Evolutionary conservation across 64 coral and sea anemone species (phyloP).

Genomic region (Actinia tenebrosa): DNA sequence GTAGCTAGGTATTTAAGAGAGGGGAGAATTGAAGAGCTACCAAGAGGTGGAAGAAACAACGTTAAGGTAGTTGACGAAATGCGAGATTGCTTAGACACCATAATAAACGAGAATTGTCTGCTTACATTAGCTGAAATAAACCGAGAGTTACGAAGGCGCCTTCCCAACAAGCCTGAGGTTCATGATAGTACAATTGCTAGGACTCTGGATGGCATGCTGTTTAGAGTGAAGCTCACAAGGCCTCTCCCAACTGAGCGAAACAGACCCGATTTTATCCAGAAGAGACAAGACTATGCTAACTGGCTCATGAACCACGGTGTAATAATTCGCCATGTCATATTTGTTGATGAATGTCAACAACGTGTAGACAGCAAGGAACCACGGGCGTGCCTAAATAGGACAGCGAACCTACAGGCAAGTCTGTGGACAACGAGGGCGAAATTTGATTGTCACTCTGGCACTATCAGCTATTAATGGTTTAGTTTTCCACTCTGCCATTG

Average conservation of each 20-base stretch:
- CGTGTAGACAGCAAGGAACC: slow-evolving; percentile 28
- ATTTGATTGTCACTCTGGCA: slow-evolving; percentile 35
- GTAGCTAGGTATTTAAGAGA: neutral
- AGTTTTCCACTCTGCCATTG: neutral
- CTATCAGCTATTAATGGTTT: slow-evolving; percentile 9
- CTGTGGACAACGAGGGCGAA: slow-evolving; percentile 32
- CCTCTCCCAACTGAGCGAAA: slow-evolving; percentile 47
- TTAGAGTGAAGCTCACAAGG: slow-evolving; percentile 35
- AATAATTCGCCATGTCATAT: neutral
- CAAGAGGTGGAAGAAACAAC: slow-evolving; percentile 19
- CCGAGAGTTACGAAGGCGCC: slow-evolving; percentile 13
- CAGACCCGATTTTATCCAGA: slow-evolving; percentile 35
- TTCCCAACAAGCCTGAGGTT: slow-evolving; percentile 17
- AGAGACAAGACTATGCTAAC: slow-evolving; percentile 18
- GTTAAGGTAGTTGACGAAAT: slow-evolving; percentile 37
- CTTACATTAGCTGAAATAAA: slow-evolving; percentile 27
- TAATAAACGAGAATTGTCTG: slow-evolving; percentile 22
- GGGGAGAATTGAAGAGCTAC: neutral
- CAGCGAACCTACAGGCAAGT: slow-evolving; percentile 17
- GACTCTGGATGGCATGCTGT: slow-evolving; percentile 45
- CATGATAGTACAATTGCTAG: slow-evolving; percentile 31
- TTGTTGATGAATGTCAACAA: slow-evolving; percentile 29
- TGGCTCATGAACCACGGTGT: slow-evolving; percentile 18
- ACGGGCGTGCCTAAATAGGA: slow-evolving; percentile 27
- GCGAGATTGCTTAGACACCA: slow-evolving; percentile 7